Base-by-base conservation (phyloP, 1,140 invertebrate species). In the Mylabris phalerata region DNA sequence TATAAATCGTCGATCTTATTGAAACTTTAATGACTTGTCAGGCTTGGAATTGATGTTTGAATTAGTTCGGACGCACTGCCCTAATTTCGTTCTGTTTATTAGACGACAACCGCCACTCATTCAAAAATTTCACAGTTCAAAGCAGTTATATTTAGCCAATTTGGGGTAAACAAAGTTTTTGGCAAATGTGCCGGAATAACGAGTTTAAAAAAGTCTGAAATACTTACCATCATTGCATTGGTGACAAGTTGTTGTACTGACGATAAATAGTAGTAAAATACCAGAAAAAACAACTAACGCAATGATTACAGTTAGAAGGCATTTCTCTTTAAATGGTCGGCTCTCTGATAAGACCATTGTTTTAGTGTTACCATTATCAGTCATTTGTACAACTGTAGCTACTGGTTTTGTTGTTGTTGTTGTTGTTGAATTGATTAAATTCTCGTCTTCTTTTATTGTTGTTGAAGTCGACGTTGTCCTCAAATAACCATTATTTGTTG, bases 351-450 rank as follows among this genome's bases (percentile, higher is more conserved):
- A 48, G 9, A 70, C 66, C 64, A 66, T 63, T 3, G 68, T 70
- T 52, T 65, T 63, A 7, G 67, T 62, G 48, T 67, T 63, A 51
- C 55, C 41, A 42, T 32, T 62, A 2, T 60, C 46, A 50, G 67
- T 62, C 48, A 70, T 61, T 59, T 69, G 67, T 19, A 70, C 68
- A 9, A 70, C 66, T 3, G 68, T 65, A 27, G 57, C 66, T 3
- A 67, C 62, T n/a, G 67, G 49, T 19, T 19, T 19, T 19, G 19
- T 19, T 19, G 19, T 19, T 19, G 19, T 19, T 19, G 19, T 19
- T 4, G 49, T 52, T 10, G 54, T 41, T 10, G 48, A 59, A 19
- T 66, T 45, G 5, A 60, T 49, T 4, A 64, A 60, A 38, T 65
- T 62, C 55, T 58, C 61, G 13, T 54, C 48, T 7, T 44, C 55